These are phyloP conservation scores for Zaprionus camerounensis DNA, from an alignment of 1,140 invertebrate species.

Conservation along the genomic window DNA sequence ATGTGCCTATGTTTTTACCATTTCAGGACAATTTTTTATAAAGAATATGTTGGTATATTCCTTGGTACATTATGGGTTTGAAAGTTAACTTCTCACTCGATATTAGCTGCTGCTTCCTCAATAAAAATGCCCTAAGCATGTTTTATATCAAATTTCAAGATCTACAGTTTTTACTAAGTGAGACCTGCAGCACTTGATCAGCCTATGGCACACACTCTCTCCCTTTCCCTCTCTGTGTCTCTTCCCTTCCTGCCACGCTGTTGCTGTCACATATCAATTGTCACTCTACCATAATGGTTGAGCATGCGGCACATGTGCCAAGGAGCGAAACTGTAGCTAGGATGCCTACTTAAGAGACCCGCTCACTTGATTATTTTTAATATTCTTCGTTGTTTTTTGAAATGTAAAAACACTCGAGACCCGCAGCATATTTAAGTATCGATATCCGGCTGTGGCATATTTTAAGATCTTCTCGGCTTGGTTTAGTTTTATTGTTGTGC, in stretches of 20 bases:
- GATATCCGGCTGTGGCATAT: slow-evolving; percentile 72
- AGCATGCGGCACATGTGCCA: slow-evolving; percentile 57
- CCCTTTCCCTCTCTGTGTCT: slow-evolving; percentile 20
- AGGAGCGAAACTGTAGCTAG: slow-evolving; percentile 33
- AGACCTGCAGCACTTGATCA: slow-evolving; percentile 12
- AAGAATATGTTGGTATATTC: too few relatives aligned
- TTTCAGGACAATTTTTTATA: too few relatives aligned
- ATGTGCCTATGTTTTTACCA: too few relatives aligned
- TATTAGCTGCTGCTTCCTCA: background rate
- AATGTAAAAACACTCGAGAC: slow-evolving; percentile 38
- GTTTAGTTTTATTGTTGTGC: slow-evolving; percentile 34
- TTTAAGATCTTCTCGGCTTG: slow-evolving; percentile 51
- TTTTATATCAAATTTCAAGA: background rate
- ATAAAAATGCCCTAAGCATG: background rate
- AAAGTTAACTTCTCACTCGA: background rate
- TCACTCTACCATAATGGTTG: slow-evolving; percentile 65
- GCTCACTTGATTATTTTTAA: slow-evolving; percentile 40
- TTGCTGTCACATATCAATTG: slow-evolving; percentile 67
- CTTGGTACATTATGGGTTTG: too few relatives aligned
- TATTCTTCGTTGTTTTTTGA: slow-evolving; percentile 28
- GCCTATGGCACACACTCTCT: background rate
- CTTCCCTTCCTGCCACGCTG: background rate
- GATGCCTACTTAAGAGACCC: slow-evolving; percentile 35
- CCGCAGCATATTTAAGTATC: slow-evolving; percentile 63
- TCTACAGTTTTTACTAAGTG: background rate